Evolutionary conservation across 2,797 vertebrate genomes (phyloP).

Genomic region (Pampus argenteus): DNA sequence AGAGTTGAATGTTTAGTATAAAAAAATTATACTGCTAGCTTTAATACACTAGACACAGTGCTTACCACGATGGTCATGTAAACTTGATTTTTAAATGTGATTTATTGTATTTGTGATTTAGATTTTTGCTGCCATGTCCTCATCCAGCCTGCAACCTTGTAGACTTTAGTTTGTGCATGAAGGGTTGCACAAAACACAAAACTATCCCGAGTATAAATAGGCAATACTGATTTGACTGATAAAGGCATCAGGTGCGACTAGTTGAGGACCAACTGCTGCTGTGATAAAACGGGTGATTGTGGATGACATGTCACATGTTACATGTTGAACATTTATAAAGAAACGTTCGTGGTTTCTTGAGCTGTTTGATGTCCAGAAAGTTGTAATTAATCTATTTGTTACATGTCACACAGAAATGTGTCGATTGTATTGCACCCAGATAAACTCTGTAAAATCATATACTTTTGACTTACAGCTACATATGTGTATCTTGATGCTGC

Average conservation of each 20-base stretch:
- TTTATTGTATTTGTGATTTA: too few relatives aligned
- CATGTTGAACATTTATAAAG: not conserved
- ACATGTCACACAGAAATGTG: not conserved
- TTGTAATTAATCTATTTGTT: not conserved
- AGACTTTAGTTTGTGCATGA: too few relatives aligned
- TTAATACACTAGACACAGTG: not conserved
- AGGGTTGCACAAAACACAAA: not conserved
- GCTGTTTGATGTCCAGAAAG: not conserved
- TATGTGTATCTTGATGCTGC: not conserved
- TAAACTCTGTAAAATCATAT: not conserved
- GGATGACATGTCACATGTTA: too few relatives aligned
- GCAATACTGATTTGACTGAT: not conserved
- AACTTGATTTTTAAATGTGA: too few relatives aligned
- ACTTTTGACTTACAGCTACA: not conserved
- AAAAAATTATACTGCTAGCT: too few relatives aligned
- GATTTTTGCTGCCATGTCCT: not conserved
- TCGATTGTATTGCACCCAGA: too few relatives aligned
- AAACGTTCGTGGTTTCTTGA: not conserved
- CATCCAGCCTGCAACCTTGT: not conserved
- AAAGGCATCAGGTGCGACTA: not conserved
- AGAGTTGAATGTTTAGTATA: too few relatives aligned
- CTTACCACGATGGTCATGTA: not conserved
- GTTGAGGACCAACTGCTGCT: not conserved
- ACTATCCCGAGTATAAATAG: not conserved
- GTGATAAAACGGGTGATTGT: not conserved